Evolutionary conservation across 35 echinoderm and acorn worm genomes (phyloP).

Genomic region (Diadema setosum): DNA sequence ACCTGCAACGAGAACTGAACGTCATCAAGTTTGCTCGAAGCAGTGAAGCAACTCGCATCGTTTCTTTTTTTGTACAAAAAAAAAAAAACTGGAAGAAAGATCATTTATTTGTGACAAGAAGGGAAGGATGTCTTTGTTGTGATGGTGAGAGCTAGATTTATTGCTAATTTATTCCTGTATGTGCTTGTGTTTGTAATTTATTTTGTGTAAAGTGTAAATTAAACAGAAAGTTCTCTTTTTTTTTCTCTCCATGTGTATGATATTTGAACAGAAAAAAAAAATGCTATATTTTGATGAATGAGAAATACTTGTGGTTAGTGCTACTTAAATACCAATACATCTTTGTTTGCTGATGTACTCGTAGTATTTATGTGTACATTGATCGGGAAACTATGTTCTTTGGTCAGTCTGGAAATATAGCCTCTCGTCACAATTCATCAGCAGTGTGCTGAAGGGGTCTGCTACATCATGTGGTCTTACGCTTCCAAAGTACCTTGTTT

Average conservation of each 20-base stretch:
- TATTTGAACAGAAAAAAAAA: background rate
- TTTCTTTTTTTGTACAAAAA: background rate
- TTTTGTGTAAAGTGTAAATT: slow-evolving; percentile 9
- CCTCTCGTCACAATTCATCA: no score
- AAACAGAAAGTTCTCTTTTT: background rate
- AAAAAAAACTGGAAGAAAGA: background rate
- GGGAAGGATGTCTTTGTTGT: background rate
- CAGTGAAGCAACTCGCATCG: background rate
- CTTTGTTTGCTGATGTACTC: no score
- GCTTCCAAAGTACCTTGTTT: no score
- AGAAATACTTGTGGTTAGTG: background rate
- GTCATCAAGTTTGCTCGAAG: background rate
- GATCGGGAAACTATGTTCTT: no score
- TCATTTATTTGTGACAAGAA: background rate
- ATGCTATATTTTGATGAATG: background rate
- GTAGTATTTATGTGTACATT: no score
- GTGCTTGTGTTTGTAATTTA: slow-evolving; percentile 11
- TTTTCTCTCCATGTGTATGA: background rate
- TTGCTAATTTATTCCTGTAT: background rate
- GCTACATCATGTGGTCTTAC: no score
- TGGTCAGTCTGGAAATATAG: no score
- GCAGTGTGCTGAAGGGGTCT: no score
- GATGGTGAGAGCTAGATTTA: background rate
- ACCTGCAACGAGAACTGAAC: no score
- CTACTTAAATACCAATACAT: background rate